These are phyloP conservation scores for Monodelphis domestica DNA, from an alignment of 2,797 vertebrate species.

Conservation along the genomic window DNA sequence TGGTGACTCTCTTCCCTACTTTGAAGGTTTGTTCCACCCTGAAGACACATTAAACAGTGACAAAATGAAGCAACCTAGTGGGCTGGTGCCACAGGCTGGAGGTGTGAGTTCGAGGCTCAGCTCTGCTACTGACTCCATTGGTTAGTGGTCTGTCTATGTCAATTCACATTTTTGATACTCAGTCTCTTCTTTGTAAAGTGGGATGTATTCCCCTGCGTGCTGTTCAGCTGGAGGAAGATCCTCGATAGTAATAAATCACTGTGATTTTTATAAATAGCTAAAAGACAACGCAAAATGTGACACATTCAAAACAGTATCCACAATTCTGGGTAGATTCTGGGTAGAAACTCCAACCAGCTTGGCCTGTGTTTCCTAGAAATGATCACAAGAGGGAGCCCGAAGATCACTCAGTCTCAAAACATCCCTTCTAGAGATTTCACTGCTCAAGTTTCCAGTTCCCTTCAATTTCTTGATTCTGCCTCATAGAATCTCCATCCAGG, in stretches of 20 bases:
- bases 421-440: not conserved
- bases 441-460: not conserved
- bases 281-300: not conserved
- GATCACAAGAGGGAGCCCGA: constrained; percentile 67
- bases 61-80: too few species aligned
- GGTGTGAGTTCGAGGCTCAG: too few species aligned
- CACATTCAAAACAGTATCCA: not conserved
- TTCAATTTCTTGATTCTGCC: not conserved
- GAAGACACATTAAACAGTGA: too few species aligned
- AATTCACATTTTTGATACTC: not conserved
- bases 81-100: too few species aligned
- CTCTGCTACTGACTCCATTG: not conserved
- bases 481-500: not conserved
- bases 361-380: not conserved
- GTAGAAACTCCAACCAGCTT: not conserved
- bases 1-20: too few species aligned
- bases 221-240: too few species aligned
- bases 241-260: not conserved
- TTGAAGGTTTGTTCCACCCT: too few species aligned
- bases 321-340: too few species aligned
- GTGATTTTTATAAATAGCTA: not conserved
- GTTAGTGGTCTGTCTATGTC: not conserved
- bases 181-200: not conserved
- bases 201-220: not conserved
- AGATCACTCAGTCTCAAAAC: not conserved